Percentiles rank a stretch among this genome's conserved stretches.
Evolutionary conservation across 2,797 vertebrate species (phyloP).

Genomic region (Meda fulgida): DNA sequence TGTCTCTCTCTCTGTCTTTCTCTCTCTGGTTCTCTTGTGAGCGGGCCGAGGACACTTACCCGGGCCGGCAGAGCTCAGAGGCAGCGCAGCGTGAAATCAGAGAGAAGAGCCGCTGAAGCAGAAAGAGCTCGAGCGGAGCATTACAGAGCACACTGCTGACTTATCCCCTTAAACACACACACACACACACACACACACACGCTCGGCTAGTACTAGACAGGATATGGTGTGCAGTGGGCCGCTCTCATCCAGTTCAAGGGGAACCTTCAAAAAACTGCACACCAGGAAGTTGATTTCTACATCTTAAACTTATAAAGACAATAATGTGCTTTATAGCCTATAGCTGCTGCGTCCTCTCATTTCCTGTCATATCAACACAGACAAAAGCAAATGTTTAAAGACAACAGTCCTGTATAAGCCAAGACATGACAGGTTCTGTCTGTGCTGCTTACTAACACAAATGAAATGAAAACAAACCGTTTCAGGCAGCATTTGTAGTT

Average conservation of each 20-base stretch:
- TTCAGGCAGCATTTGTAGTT: not conserved
- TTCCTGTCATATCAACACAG: conserved; percentile 25
- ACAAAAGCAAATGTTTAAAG: conserved; percentile 7
- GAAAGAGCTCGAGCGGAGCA: conserved; percentile 81
- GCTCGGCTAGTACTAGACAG: conserved; percentile 44
- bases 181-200: conserved; percentile 51
- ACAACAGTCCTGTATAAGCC: conserved; percentile 26
- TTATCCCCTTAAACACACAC: conserved; percentile 70
- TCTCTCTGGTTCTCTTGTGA: conserved; percentile 56
- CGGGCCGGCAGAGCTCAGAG: conserved; percentile 75
- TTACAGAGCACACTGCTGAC: conserved; percentile 80
- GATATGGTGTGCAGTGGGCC: conserved; percentile 44
- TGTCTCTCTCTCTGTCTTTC: conserved; percentile 31
- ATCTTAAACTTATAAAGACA: conserved; percentile 35
- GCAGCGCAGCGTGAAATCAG: conserved; percentile 84
- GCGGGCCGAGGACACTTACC: conserved; percentile 70
- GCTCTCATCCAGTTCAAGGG: conserved; percentile 38
- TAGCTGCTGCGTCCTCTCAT: not conserved
- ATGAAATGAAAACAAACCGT: conserved; percentile 31
- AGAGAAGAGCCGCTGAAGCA: conserved; percentile 82
- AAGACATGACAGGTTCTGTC: conserved; percentile 35
- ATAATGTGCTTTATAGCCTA: not conserved
- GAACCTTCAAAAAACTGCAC: conserved; percentile 32
- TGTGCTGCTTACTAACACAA: conserved; percentile 30
- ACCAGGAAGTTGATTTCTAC: conserved; percentile 23